These are phyloP conservation scores for Euura saliciscinereae DNA, from an alignment of 1,140 invertebrate species.

Conservation along the genomic window DNA sequence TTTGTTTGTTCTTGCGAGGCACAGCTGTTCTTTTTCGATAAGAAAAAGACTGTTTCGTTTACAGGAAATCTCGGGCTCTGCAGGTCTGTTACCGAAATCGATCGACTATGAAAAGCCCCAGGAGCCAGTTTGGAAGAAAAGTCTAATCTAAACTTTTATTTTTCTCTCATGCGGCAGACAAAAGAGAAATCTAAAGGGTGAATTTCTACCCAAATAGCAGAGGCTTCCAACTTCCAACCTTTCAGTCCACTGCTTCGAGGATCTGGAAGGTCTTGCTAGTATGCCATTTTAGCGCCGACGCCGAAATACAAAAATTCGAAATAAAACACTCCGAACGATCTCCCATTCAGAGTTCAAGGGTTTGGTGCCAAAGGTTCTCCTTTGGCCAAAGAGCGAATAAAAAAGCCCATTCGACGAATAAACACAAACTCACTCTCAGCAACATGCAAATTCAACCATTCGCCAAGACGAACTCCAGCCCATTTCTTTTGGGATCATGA, in stretches of 20 bases:
- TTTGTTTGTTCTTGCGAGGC: background rate
- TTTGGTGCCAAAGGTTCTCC: background rate
- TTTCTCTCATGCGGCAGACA: background rate
- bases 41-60: background rate
- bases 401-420: background rate
- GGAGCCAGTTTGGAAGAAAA: slow-evolving; percentile 4
- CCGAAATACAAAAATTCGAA: background rate
- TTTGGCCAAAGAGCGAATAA: background rate
- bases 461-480: too few species aligned
- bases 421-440: background rate
- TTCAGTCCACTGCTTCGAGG: background rate
- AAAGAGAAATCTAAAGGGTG: background rate
- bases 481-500: too few species aligned
- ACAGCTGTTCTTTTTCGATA: background rate
- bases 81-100: background rate
- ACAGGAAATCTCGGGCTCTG: background rate
- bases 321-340: background rate
- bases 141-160: background rate
- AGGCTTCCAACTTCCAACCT: background rate
- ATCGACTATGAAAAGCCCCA: background rate
- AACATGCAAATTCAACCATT: background rate
- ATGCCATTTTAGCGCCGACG: background rate
- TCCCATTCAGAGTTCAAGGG: slow-evolving; percentile 4
- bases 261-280: background rate
- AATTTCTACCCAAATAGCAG: background rate